Percentiles rank a stretch among this genome's conserved stretches.
phyloP scores from a whole-genome alignment of 2,113 vertebrate genomes.

The Rattus rattus region DNA sequence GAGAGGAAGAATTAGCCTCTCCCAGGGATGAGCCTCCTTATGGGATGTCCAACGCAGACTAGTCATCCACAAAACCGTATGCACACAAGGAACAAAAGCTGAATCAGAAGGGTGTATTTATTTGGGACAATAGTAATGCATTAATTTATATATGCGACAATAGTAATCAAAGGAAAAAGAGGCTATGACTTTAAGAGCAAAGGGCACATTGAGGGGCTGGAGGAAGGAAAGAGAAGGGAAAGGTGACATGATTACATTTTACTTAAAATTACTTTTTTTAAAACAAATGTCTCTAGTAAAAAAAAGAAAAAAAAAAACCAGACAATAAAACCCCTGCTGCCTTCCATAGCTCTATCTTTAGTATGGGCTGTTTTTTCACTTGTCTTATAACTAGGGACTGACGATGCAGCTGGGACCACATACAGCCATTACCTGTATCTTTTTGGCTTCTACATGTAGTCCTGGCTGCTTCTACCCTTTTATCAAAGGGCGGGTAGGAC shows the following conservation, averaged over 20 bases:
- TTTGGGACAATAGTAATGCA: not conserved
- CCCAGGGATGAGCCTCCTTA: not conserved
- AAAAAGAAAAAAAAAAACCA: too few relatives aligned
- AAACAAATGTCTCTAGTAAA: not conserved
- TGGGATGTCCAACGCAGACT: not conserved
- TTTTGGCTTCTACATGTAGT: not conserved
- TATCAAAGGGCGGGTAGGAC: not conserved
- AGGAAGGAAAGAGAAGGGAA: not conserved
- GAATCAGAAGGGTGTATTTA: not conserved
- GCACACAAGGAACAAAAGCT: not conserved
- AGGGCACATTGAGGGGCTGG: not conserved
- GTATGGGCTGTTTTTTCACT: rapidly evolving
- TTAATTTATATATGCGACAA: not conserved
- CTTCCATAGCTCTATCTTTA: not conserved
- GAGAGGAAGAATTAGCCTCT: not conserved
- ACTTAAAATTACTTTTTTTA: not conserved
- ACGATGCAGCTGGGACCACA: not conserved
- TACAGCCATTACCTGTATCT: rapidly evolving
- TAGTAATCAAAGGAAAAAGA: not conserved
- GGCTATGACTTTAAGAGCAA: not conserved
- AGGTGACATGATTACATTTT: not conserved
- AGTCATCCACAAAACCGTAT: not conserved
- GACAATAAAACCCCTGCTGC: rapidly evolving
- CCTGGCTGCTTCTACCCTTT: not conserved
- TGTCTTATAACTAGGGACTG: not conserved